Conservation (phyloP, 2,888 invertebrate genomes). For the Alviniconcha strummeri region DNA sequence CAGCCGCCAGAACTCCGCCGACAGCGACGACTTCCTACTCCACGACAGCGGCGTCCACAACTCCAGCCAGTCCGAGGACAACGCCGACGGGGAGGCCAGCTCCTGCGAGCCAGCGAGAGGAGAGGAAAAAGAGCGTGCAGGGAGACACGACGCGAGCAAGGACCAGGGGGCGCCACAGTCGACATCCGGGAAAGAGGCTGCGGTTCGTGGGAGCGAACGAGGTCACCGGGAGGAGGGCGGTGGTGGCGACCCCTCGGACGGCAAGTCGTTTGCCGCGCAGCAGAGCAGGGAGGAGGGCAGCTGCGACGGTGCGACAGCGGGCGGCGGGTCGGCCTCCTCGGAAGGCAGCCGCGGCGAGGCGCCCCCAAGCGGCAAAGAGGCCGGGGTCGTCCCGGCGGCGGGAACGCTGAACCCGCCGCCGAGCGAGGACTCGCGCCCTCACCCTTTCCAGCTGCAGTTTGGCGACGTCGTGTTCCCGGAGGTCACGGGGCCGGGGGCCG, state of each 20-base stretch:
- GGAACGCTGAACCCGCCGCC: not conserved
- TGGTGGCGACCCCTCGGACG: too few species aligned
- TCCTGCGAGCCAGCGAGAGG: not conserved
- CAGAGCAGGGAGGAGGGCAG: not conserved
- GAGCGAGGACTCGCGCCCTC: not conserved
- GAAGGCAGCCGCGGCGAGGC: too few species aligned
- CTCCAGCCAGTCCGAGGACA: slow-evolving; percentile 27
- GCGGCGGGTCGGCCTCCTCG: not conserved
- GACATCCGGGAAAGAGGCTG: too few species aligned
- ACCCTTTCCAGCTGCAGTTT: slow-evolving; percentile 22
- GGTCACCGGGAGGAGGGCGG: too few species aligned
- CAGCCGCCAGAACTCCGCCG: slow-evolving; percentile 59
- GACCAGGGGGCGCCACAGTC: too few species aligned
- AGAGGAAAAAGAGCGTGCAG: not conserved
- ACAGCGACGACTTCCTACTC: slow-evolving; percentile 56
- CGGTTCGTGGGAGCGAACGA: too few species aligned
- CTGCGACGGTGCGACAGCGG: not conserved
- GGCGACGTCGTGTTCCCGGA: slow-evolving; percentile 27
- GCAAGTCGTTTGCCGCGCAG: too few species aligned
- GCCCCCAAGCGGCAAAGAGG: not conserved
- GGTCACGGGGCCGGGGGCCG: not conserved
- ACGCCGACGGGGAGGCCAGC: slow-evolving; percentile 1
- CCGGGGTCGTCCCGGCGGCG: not conserved
- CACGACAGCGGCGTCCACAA: slow-evolving; percentile 32
- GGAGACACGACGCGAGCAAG: too few species aligned